These are phyloP conservation scores for Brassicogethes aeneus DNA, from an alignment of 2,888 invertebrate species.

Conservation along the genomic window DNA sequence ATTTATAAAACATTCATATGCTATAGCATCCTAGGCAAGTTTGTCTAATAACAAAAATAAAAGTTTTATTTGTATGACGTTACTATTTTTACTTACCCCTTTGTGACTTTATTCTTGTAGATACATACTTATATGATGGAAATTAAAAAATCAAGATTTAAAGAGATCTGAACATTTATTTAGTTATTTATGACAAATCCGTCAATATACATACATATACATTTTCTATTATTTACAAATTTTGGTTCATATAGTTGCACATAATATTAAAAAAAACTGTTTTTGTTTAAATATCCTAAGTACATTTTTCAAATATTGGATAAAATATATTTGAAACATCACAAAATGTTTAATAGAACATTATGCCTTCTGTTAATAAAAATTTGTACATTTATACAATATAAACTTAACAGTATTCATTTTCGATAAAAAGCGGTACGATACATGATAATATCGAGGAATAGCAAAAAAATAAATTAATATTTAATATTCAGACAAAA, in stretches of 20 bases:
- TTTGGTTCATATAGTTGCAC: slow-evolving; percentile 33
- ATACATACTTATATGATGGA: no score
- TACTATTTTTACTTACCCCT: no score
- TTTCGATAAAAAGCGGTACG: not conserved
- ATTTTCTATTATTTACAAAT: slow-evolving; percentile 27
- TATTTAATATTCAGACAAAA: slow-evolving; percentile 8
- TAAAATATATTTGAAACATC: slow-evolving; percentile 24
- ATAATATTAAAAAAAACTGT: slow-evolving; percentile 15
- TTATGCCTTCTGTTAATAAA: slow-evolving; percentile 19
- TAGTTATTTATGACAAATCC: slow-evolving; percentile 41
- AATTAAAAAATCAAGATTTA: slow-evolving; percentile 3
- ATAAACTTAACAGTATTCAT: not conserved
- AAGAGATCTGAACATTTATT: slow-evolving; percentile 40
- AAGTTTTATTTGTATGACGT: no score
- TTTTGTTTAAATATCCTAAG: slow-evolving; percentile 6
- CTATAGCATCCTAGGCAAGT: no score
- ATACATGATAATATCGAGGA: not conserved
- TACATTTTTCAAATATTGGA: slow-evolving; percentile 18
- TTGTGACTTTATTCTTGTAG: no score
- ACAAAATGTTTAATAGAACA: slow-evolving; percentile 23
- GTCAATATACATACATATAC: slow-evolving; percentile 35
- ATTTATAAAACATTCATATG: no score
- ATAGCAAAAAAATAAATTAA: slow-evolving; percentile 2
- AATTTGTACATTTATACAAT: slow-evolving; percentile 16
- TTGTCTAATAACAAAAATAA: no score